Conservation (phyloP, 2,797 vertebrate genomes). For the Epinephelus awoara region DNA sequence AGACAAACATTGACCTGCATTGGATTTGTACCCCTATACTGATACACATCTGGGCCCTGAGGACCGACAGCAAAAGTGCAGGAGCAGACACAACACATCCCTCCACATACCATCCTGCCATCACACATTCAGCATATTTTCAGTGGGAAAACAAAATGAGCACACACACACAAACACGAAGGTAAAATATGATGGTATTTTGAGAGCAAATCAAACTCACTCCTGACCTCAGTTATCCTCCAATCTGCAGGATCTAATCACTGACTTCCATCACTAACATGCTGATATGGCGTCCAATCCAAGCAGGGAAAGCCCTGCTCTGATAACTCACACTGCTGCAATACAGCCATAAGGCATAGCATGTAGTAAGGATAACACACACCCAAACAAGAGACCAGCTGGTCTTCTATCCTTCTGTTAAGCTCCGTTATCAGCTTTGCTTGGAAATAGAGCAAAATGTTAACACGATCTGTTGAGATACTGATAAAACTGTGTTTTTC, state of each 20-base stretch:
- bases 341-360: constrained; percentile 24
- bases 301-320: constrained; percentile 33
- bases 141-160: constrained; percentile 37
- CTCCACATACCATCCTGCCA: constrained; percentile 32
- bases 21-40: constrained; percentile 51
- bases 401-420: constrained; percentile 41
- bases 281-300: constrained; percentile 45
- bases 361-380: constrained; percentile 39
- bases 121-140: constrained; percentile 44
- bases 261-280: constrained; percentile 51
- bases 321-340: constrained; percentile 40
- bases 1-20: constrained; percentile 33
- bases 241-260: constrained; percentile 45
- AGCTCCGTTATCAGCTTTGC: constrained; percentile 56
- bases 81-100: constrained; percentile 75
- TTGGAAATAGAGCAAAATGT: constrained; percentile 65
- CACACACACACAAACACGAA: constrained; percentile 26
- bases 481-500: constrained; percentile 31
- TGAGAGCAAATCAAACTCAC: constrained; percentile 22
- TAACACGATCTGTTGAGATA: constrained; percentile 43
- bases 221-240: constrained; percentile 22
- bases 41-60: constrained; percentile 72
- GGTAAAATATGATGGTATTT: constrained; percentile 35
- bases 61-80: constrained; percentile 59
- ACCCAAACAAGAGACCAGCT: constrained; percentile 52